Conservation (phyloP, 2,113 vertebrate genomes). For the Hypocryptadius cinnamomeus region DNA sequence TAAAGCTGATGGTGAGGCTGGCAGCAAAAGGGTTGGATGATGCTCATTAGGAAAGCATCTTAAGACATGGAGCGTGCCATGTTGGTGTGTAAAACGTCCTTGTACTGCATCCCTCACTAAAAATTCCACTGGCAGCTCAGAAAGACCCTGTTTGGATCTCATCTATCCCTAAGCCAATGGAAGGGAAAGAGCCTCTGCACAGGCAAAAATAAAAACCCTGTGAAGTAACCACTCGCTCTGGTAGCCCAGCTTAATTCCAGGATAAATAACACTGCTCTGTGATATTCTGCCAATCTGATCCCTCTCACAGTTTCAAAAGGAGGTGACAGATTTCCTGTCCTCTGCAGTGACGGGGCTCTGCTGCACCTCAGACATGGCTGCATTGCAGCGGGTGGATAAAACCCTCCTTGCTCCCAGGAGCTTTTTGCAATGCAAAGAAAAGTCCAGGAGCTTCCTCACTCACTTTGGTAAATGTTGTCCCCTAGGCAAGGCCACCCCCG, state of each 20-base stretch:
- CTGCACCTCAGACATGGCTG: neutral
- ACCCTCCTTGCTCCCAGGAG: neutral
- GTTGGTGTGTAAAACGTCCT: neutral
- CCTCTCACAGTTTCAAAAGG: neutral
- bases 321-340: constrained; percentile 54
- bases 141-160: neutral
- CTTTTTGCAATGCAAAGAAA: neutral
- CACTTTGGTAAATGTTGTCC: accelerated
- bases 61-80: neutral
- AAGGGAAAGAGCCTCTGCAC: neutral
- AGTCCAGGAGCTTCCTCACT: neutral
- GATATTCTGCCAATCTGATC: constrained; percentile 49
- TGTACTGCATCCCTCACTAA: accelerated
- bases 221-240: neutral
- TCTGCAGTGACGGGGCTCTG: neutral
- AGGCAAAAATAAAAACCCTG: neutral
- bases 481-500: neutral
- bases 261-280: constrained; percentile 1
- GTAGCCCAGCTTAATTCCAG: neutral
- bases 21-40: neutral
- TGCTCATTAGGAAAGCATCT: neutral
- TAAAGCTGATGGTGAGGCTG: neutral
- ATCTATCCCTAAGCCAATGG: neutral
- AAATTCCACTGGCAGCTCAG: neutral
- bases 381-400: neutral